Evolutionary conservation across 2,113 vertebrate species (phyloP).

Genomic region (Apodemus sylvaticus): DNA sequence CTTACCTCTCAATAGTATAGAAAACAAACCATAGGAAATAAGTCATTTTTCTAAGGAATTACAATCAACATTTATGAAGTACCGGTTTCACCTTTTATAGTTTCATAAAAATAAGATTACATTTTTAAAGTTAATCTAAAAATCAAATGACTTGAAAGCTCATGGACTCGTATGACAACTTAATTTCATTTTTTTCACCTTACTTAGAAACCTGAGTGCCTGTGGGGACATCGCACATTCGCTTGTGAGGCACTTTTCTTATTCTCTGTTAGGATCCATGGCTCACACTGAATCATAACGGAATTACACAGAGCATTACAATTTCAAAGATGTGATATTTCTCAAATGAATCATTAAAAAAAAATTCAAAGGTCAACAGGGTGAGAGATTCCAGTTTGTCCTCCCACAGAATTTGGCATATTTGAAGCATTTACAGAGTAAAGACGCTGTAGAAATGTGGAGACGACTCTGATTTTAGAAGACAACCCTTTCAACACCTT

Average conservation of each 20-base stretch:
- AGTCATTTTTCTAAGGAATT: not conserved
- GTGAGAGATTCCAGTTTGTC: slow-evolving; percentile 50
- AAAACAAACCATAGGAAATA: slow-evolving; percentile 26
- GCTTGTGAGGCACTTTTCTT: not conserved
- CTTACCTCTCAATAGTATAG: not conserved
- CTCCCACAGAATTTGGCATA: not conserved
- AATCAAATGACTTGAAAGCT: not conserved
- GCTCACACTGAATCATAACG: not conserved
- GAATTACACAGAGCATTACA: slow-evolving; percentile 29
- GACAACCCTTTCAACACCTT: slow-evolving; percentile 44
- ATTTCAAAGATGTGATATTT: slow-evolving; percentile 36
- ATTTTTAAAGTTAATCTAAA: not conserved
- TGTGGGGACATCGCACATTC: not conserved
- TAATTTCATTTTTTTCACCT: not conserved
- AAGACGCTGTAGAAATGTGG: slow-evolving; percentile 38
- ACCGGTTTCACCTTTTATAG: not conserved
- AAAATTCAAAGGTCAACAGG: slow-evolving; percentile 35
- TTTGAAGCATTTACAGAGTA: slow-evolving; percentile 15
- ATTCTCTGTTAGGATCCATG: not conserved
- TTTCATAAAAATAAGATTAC: not conserved
- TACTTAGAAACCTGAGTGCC: not conserved
- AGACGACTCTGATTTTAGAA: slow-evolving; percentile 63
- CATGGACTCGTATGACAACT: not conserved
- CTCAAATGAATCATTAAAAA: slow-evolving; percentile 55
- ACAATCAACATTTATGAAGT: not conserved